Conservation (phyloP, 2,113 vertebrate species). For the Rhinolophus ferrumequinum region DNA sequence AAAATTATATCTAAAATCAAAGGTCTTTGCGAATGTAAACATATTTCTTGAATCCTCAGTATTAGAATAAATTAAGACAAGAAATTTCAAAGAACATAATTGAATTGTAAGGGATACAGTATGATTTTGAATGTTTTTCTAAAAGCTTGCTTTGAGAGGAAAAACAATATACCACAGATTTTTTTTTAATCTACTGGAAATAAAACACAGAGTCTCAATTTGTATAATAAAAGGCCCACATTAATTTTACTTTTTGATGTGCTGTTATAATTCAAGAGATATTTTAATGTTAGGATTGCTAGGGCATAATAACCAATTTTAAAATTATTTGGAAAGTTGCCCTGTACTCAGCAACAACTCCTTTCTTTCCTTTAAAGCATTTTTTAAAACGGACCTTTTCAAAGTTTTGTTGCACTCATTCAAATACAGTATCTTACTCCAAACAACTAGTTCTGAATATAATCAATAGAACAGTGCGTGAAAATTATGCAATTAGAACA, state of each 20-base stretch:
- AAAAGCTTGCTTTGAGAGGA: slow-evolving; percentile 85
- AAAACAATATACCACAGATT: slow-evolving; percentile 85
- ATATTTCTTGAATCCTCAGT: slow-evolving; percentile 73
- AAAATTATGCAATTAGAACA: slow-evolving; percentile 58
- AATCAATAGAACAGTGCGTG: slow-evolving; percentile 79
- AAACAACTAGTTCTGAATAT: slow-evolving; percentile 81
- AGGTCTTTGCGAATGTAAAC: slow-evolving; percentile 59
- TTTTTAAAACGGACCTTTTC: slow-evolving; percentile 83
- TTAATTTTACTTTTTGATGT: slow-evolving; percentile 90
- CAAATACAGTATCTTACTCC: slow-evolving; percentile 88
- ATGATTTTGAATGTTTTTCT: slow-evolving; percentile 87
- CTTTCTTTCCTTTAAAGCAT: slow-evolving; percentile 82
- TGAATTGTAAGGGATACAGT: slow-evolving; percentile 82
- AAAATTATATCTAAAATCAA: background rate
- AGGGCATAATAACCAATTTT: slow-evolving; percentile 88
- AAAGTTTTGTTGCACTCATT: slow-evolving; percentile 87
- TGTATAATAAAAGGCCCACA: slow-evolving; percentile 88
- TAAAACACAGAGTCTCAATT: slow-evolving; percentile 86
- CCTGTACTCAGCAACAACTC: slow-evolving; percentile 83
- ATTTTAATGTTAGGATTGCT: slow-evolving; percentile 91
- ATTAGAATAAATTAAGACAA: slow-evolving; percentile 81
- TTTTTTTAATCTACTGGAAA: slow-evolving; percentile 88
- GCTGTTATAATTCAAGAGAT: slow-evolving; percentile 91
- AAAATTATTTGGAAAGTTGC: slow-evolving; percentile 88
- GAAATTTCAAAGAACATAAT: slow-evolving; percentile 71